Evolutionary conservation across 2,797 vertebrate genomes (phyloP).

Genomic region (Phaenicophaeus curvirostris): DNA sequence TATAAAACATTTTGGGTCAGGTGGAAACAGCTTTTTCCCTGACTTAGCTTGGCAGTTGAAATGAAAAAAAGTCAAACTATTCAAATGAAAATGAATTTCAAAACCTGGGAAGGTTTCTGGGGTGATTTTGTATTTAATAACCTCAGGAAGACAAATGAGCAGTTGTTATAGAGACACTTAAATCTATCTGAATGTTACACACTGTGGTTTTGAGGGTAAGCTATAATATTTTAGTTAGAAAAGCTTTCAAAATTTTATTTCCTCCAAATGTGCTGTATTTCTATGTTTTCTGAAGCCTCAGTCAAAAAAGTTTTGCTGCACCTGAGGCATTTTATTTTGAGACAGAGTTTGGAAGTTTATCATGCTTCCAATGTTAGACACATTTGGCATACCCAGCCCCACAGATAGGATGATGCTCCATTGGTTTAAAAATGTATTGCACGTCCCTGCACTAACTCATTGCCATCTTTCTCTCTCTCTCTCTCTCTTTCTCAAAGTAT

Average conservation of each 20-base stretch:
- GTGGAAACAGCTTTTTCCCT: conserved; percentile 63
- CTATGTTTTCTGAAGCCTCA: not conserved
- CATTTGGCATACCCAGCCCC: not conserved
- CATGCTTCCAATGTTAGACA: not conserved
- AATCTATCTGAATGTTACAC: not conserved
- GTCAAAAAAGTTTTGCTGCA: not conserved
- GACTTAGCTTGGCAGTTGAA: conserved; percentile 62
- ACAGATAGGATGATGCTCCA: not conserved
- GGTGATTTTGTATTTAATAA: not conserved
- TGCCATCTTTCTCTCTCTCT: not conserved
- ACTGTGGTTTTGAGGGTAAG: not conserved
- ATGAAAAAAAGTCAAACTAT: conserved; percentile 22
- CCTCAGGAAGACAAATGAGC: conserved; percentile 13
- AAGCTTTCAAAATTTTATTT: not conserved
- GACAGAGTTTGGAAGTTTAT: not conserved
- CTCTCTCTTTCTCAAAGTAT: not conserved
- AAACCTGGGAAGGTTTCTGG: not conserved
- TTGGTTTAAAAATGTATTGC: not conserved
- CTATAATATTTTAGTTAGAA: not conserved
- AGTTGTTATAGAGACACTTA: not conserved
- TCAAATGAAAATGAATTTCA: conserved; percentile 1
- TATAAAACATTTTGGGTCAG: conserved; percentile 66
- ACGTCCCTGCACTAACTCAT: not conserved
- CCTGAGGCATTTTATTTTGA: not conserved
- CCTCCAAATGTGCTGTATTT: not conserved